Evolutionary conservation across 1,140 invertebrate species (phyloP).

Genomic region (Bombus pyrosoma): DNA sequence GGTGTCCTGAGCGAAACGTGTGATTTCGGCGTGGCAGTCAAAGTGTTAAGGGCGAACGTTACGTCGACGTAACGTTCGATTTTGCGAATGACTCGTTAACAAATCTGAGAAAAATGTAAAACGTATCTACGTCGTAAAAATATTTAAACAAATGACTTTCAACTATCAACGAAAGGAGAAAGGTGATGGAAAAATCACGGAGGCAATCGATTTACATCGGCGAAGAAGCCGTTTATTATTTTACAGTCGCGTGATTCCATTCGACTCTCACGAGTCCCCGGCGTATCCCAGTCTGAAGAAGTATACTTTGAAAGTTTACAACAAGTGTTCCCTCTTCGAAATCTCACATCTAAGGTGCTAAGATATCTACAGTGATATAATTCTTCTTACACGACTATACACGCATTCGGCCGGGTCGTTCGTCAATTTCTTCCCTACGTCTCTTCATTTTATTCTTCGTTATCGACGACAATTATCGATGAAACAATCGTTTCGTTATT

Average conservation of each 20-base stretch:
- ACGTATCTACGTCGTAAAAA: too few relatives aligned
- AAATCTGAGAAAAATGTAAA: too few relatives aligned
- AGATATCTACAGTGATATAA: constrained; percentile 81
- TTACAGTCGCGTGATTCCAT: constrained; percentile 51
- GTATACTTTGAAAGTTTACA: constrained; percentile 61
- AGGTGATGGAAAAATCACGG: neutral
- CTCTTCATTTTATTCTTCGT: neutral
- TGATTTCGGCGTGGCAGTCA: too few relatives aligned
- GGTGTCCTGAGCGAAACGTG: accelerated
- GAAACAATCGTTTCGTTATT: constrained; percentile 1
- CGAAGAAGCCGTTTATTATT: constrained; percentile 62
- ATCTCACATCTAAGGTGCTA: constrained; percentile 79
- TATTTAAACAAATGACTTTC: too few relatives aligned
- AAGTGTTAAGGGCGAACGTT: neutral
- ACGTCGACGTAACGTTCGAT: too few relatives aligned
- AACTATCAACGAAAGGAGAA: too few relatives aligned
- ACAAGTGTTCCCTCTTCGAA: constrained; percentile 70
- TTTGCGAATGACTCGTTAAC: too few relatives aligned
- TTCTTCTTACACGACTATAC: constrained; percentile 62
- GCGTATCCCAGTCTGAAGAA: constrained; percentile 39
- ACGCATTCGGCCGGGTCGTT: constrained; percentile 47
- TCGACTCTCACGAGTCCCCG: constrained; percentile 26
- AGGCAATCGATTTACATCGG: constrained; percentile 22
- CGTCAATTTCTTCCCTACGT: neutral
- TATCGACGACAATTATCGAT: neutral